Conservation (phyloP, 2,113 vertebrate genomes). For the Ophthalmotilapia sp. region DNA sequence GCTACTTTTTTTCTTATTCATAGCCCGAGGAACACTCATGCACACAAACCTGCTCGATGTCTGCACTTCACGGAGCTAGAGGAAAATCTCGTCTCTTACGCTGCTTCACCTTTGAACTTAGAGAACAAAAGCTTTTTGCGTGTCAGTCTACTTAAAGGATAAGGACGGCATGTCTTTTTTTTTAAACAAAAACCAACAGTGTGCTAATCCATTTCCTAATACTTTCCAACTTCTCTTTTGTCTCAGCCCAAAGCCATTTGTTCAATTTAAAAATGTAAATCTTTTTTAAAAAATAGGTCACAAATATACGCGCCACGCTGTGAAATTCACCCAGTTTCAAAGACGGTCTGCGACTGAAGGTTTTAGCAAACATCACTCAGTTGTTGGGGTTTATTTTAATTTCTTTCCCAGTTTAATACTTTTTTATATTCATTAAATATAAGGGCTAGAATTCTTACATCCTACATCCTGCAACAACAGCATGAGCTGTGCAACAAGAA, state of each 20-base stretch:
- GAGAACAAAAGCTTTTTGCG: not conserved
- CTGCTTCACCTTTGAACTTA: slow-evolving; percentile 7
- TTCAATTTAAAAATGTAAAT: not conserved
- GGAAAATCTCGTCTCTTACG: not conserved
- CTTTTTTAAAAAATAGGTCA: not conserved
- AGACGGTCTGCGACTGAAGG: not conserved
- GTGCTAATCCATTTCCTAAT: not conserved
- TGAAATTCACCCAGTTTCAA: not conserved
- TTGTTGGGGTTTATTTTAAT: not conserved
- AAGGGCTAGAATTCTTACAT: not conserved
- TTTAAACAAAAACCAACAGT: not conserved
- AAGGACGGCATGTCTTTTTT: not conserved
- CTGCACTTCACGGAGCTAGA: not conserved
- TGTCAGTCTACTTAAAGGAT: not conserved
- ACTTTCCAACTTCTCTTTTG: not conserved
- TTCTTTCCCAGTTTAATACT: not conserved
- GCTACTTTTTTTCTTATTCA: slow-evolving; percentile 10
- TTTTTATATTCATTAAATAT: not conserved
- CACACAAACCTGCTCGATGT: not conserved
- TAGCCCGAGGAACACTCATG: not conserved
- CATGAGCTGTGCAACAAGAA: not conserved
- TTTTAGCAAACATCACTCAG: not conserved
- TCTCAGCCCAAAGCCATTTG: not conserved
- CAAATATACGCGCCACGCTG: not conserved
- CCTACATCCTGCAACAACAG: accelerated